Evolutionary conservation across 1,140 invertebrate genomes (phyloP).

Genomic region (Euborellia annulipes): DNA sequence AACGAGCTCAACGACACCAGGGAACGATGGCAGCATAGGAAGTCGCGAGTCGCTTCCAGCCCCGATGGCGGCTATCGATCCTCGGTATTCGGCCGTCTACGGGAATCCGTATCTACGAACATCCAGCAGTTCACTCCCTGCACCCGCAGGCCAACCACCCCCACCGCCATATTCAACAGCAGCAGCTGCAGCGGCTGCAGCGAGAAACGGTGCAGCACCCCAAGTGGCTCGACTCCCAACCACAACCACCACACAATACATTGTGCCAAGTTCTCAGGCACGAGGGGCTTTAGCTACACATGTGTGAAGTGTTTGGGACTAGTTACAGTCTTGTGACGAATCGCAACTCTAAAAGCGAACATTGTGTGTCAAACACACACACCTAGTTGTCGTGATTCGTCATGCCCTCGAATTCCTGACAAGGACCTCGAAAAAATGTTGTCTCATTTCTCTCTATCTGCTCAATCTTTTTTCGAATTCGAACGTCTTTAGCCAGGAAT

Average conservation of each 20-base stretch:
- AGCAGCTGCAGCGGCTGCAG: slow-evolving; percentile 21
- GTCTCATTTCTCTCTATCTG: no score
- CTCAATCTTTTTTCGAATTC: no score
- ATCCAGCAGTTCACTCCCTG: slow-evolving; percentile 31
- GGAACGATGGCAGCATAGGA: neutral
- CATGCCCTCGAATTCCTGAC: no score
- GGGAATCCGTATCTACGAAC: slow-evolving; percentile 72
- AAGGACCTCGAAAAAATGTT: no score
- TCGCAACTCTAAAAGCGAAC: no score
- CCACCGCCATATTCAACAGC: slow-evolving; percentile 16
- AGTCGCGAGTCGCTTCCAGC: slow-evolving; percentile 13
- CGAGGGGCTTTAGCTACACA: slow-evolving; percentile 40
- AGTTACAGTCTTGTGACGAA: no score
- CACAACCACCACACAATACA: slow-evolving; percentile 33
- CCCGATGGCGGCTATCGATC: slow-evolving; percentile 52
- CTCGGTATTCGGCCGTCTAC: slow-evolving; percentile 72
- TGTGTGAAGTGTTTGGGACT: slow-evolving; percentile 18
- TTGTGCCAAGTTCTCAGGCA: slow-evolving; percentile 28
- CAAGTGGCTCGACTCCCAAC: slow-evolving; percentile 30
- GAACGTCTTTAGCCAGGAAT: no score
- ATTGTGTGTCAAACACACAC: no score
- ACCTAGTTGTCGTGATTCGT: no score
- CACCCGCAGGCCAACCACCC: slow-evolving; percentile 16
- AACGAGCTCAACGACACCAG: slow-evolving; percentile 14
- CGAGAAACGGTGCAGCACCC: slow-evolving; percentile 34